Base-by-base conservation (phyloP, 2,888 invertebrate species). In the Phalera bucephala region DNA sequence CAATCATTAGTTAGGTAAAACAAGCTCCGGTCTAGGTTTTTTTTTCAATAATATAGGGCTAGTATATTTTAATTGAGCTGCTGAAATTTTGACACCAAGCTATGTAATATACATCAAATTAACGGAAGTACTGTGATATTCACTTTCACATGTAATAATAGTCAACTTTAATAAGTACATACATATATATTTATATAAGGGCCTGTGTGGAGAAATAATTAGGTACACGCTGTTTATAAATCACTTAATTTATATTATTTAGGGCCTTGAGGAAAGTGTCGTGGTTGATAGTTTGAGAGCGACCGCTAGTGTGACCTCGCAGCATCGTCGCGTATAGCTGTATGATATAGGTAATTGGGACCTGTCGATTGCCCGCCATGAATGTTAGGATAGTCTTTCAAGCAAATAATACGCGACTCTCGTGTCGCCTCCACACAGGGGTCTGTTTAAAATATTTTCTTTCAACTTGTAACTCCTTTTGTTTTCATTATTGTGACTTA, bases 121-220 rank as follows among this genome's bases (percentile, higher is more conserved):
- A 75, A 78, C 72, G 71, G 73, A 78, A 77, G 69, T 82, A 81
- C 83, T 86, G 86, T 86, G 85, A 86, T 85, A 85, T 82, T 81
- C 75, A 75, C 72, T 72, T 74, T 78, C 73, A 73, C 68, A 58
- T 10, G 55, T 72, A 62, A 64, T 63, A 52, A 56, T 65, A 66
- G 59, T 56, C 45, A 55, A 53, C 52, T 33, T 35, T 31, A 42
- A 40, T 42, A 33, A 36, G 41, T 30, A 25, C 36, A 40, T 37
- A 34, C 27, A 42, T 33, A 30, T 34, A 20, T 46, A 52, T 59
- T n/a, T 64, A 46, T 61, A 52, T 52, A 53, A 55, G 64, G 69
- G 54, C 72, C 72, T 78, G 76, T 68, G 77, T 76, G 73, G 77
- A 73, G 72, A 42, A n/a, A n/a, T 52, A 45, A 43, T 67, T 63